Percentiles rank a stretch among this genome's conserved stretches.
phyloP scores from a whole-genome alignment of 2,797 vertebrate species.

The Amphiprion clarkii region DNA sequence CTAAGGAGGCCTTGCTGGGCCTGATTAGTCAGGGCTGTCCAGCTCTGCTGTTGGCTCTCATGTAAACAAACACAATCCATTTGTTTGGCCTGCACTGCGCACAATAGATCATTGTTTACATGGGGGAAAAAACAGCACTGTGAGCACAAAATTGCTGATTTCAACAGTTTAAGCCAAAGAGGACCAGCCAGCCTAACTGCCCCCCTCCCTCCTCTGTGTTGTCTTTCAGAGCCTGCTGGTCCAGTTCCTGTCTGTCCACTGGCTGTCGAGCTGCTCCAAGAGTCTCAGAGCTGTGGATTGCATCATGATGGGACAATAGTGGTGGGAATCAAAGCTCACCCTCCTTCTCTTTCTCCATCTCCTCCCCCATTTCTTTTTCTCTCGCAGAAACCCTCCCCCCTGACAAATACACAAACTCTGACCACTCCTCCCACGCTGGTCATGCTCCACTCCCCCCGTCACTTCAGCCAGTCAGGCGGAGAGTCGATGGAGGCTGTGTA shows the following conservation, averaged over 20 bases:
- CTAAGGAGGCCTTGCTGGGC: slow-evolving; percentile 38
- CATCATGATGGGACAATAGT: slow-evolving; percentile 64
- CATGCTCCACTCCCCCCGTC: slow-evolving; percentile 55
- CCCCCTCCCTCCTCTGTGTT: slow-evolving; percentile 36
- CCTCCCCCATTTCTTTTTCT: slow-evolving; percentile 38
- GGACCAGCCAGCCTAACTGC: slow-evolving; percentile 38
- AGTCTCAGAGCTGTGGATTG: slow-evolving; percentile 33
- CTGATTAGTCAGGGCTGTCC: slow-evolving; percentile 55
- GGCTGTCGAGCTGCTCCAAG: neutral
- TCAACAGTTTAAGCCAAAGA: slow-evolving; percentile 47
- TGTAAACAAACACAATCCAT: slow-evolving; percentile 70
- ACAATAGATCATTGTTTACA: slow-evolving; percentile 64
- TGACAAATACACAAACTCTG: slow-evolving; percentile 13
- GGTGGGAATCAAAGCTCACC: slow-evolving; percentile 47
- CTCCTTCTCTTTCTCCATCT: slow-evolving; percentile 37
- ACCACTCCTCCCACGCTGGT: slow-evolving; percentile 61
- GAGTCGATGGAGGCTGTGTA: slow-evolving; percentile 56
- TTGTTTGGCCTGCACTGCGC: slow-evolving; percentile 32
- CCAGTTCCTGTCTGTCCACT: slow-evolving; percentile 30
- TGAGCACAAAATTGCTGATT: slow-evolving; percentile 46
- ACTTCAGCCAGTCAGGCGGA: slow-evolving; percentile 51
- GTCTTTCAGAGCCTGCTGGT: slow-evolving; percentile 69
- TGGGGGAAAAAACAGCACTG: slow-evolving; percentile 24
- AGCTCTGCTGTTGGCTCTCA: slow-evolving; percentile 52
- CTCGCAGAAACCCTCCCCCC: slow-evolving; percentile 32